phyloP scores from a whole-genome alignment of 2,797 vertebrate species.

The Arnoldichthys spilopterus region DNA sequence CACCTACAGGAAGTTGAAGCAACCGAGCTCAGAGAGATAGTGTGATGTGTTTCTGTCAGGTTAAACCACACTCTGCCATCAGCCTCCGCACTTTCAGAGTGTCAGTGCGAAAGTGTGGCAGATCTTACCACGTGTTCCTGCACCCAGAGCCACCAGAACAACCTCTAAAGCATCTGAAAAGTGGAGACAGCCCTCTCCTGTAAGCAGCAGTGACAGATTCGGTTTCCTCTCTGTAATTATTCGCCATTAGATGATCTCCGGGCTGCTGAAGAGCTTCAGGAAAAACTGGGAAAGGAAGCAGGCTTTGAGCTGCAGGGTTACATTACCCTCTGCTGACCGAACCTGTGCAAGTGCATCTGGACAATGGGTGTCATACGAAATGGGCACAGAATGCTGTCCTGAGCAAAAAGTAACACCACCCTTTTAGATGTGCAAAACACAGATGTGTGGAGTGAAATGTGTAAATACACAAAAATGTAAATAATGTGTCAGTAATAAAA shows the following conservation, averaged over 20 bases:
- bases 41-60: neutral
- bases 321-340: conserved; percentile 63
- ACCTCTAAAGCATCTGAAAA: too few species aligned
- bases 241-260: neutral
- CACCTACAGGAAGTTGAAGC: conserved; percentile 73
- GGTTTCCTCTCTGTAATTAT: neutral
- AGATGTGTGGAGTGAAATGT: too few species aligned
- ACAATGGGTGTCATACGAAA: neutral
- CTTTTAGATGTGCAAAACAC: too few species aligned
- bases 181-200: neutral
- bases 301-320: conserved; percentile 40
- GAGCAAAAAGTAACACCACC: too few species aligned
- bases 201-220: neutral
- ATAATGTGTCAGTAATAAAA: too few species aligned
- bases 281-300: neutral
- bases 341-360: conserved; percentile 53
- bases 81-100: too few species aligned
- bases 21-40: conserved; percentile 49
- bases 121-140: too few species aligned
- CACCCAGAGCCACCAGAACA: too few species aligned
- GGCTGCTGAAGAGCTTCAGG: neutral
- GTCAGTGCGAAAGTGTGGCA: too few species aligned
- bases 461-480: too few species aligned
- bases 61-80: neutral
- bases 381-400: neutral